Evolutionary conservation across 2,888 invertebrate species (phyloP), one percentile per base, ranked within the genome.

Genomic region (Eristalinus aeneus): DNA sequence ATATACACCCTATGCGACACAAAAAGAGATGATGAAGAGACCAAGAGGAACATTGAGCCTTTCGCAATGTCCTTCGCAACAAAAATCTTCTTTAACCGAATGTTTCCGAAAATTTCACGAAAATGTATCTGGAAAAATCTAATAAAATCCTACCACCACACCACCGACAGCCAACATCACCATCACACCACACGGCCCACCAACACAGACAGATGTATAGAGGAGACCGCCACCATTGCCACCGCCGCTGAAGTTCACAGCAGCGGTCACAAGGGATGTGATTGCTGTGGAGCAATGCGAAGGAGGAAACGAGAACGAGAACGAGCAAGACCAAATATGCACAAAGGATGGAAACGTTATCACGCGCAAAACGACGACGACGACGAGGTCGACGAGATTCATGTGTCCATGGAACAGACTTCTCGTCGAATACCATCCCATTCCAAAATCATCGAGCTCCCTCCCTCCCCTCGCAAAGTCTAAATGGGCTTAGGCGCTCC

Each of bases 31-130:
- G n/a, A 27, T 5, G 27, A 5, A 27, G 27, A 27, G 27, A 27
- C 27, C 27, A 27, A 27, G 27, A 63, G 11, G 74, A 67, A 64
- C 65, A 76, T 64, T 39, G 53, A 86, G 77, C 86, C 86, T 82
- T 82, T 86, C 78, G 86, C 86, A 85, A 81, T 86, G 86, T 82
- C 86, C 86, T 86, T 82, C 86, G 82, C 86, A 86, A 86, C 86
- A 78, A 82, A 86, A 77, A 74, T 82, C 69, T 82, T 74, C 86
- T 86, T 86, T 82, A 82, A 86, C 86, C 74, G 82, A 86, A 86
- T 86, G 86, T 86, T 86, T 78, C 78, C 67, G 71, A 86, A 86
- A 86, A 86, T 86, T 86, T 78, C 81, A 82, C 74, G 80, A 85
- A 75, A 79, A 65, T 69, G 75, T 80, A 82, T 78, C 82, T 78